Conservation (phyloP, 2,888 invertebrate genomes). For the Himalopsyche anomala region DNA sequence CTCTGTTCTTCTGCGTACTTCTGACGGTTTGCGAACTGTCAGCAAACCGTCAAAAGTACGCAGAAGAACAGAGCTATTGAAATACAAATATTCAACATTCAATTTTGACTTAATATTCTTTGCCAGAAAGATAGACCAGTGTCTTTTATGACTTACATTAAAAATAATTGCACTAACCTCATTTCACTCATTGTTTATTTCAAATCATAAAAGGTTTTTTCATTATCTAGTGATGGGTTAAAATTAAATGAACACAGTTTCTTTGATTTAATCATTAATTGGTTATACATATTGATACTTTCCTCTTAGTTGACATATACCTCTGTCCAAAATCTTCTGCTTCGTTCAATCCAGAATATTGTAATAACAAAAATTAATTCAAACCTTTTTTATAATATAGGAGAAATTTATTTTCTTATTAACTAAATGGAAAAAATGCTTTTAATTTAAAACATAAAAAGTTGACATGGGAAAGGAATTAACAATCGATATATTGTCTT, state of each 20-base stretch:
- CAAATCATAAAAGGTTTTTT: not conserved
- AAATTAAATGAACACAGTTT: not conserved
- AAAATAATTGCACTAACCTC: not conserved
- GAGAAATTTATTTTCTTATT: too few relatives aligned
- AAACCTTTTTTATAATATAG: too few relatives aligned
- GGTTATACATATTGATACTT: not conserved
- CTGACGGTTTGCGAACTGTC: too few relatives aligned
- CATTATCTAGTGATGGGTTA: not conserved
- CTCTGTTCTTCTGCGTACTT: too few relatives aligned
- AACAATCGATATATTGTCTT: too few relatives aligned
- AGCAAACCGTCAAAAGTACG: too few relatives aligned
- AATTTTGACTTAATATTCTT: not conserved
- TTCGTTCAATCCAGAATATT: not conserved
- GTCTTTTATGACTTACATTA: not conserved
- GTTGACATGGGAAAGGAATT: too few relatives aligned
- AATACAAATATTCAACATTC: not conserved
- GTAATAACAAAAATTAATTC: too few relatives aligned
- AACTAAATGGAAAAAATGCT: too few relatives aligned
- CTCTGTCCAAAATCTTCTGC: not conserved
- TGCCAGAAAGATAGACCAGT: not conserved
- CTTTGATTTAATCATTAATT: not conserved
- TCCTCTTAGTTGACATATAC: not conserved
- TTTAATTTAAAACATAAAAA: too few relatives aligned
- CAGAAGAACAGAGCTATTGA: too few relatives aligned
- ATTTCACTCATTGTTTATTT: slow-evolving; percentile 25